phyloP scores from a whole-genome alignment of 2,888 invertebrate species.

The Eupithecia subumbrata region DNA sequence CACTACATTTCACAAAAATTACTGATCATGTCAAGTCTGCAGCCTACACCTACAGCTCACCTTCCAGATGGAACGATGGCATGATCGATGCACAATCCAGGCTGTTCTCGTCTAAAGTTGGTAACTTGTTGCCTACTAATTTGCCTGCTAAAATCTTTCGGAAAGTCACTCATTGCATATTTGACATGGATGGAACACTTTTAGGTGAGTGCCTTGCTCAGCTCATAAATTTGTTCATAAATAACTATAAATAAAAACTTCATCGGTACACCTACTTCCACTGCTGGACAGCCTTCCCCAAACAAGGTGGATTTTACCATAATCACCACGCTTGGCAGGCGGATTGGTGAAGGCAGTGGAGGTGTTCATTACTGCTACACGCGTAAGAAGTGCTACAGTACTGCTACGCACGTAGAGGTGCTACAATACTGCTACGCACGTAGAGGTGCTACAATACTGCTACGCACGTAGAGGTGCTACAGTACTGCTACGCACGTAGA shows the following conservation, averaged over 20 bases:
- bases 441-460: background rate
- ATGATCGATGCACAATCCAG: background rate
- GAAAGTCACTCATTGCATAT: conserved; percentile 67
- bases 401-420: too few relatives aligned
- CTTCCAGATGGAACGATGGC: background rate
- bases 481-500: background rate
- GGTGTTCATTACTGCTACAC: background rate
- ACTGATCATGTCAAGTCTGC: background rate
- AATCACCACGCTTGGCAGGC: too few relatives aligned
- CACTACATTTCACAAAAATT: background rate
- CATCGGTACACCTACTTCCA: too few relatives aligned
- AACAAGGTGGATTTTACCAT: too few relatives aligned
- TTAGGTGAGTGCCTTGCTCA: conserved; percentile 53
- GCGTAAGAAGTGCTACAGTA: background rate
- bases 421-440: too few relatives aligned
- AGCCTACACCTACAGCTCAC: background rate
- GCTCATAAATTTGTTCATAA: too few relatives aligned
- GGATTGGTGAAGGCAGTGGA: background rate
- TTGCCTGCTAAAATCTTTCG: background rate
- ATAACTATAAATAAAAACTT: background rate
- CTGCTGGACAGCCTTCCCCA: too few relatives aligned
- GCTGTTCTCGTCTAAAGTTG: background rate
- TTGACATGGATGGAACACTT: conserved; percentile 72
- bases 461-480: background rate
- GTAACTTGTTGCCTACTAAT: background rate